Base-by-base conservation (phyloP, 2,888 invertebrate genomes). In the Anoplius nigerrimus region DNA sequence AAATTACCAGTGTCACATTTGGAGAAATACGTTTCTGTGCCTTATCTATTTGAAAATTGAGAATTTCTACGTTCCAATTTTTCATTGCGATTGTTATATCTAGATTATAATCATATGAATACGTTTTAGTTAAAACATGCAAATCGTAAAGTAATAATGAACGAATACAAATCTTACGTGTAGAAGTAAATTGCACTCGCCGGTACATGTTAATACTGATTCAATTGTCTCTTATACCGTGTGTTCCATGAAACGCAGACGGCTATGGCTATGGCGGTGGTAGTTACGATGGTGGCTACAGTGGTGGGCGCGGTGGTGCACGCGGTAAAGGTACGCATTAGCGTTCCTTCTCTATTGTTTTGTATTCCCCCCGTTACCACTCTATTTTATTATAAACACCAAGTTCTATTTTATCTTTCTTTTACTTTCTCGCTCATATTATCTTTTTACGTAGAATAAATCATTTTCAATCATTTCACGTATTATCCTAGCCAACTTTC, bases 251-350 rank as follows among this genome's bases (percentile, higher is more conserved):
- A 86, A 88, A 88, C 86, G 89, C 91, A 92, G 92, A 92, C 90
- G 90, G 92, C 90, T 91, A 91, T 91, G 95, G 95, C 93, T 95
- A 95, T 92, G 94, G 94, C 93, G 93, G 93, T 92, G 94, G 94
- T 92, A 94, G 94, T 92, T 95, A 94, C 93, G 94, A 95, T 91
- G 94, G 95, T 92, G 95, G 95, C 92, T 95, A 95, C 91, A 92
- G 91, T 90, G 93, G 94, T 92, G 95, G 94, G 91, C 94, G 95
- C 91, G 92, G 94, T 91, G 94, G 95, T 92, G 92, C 94, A 91
- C 94, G 93, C 90, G 93, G 93, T 91, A 95, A 95, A 95, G 95
- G 95, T 95, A 95, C 91, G 89, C 89, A 86, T 86, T 87, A 87
- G 88, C 88, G 88, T 89, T 86, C 88, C 88, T 88, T 87, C 84